Evolutionary conservation across 2,797 vertebrate genomes (phyloP).

Genomic region (Oryzias sinensis): DNA sequence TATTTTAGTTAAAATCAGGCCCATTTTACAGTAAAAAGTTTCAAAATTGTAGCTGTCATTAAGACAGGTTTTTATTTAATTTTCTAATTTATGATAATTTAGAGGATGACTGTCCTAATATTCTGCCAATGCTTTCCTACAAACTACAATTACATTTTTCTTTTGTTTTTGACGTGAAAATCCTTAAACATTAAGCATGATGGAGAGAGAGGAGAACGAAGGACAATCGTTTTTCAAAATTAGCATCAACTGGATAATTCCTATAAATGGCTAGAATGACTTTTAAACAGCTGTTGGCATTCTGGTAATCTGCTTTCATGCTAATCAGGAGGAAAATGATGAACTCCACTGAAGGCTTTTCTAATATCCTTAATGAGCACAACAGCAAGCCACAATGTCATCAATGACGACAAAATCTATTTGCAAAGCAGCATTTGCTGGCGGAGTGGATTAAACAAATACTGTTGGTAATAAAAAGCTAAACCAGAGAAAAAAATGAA

Average conservation of each 20-base stretch:
- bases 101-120: too few species aligned
- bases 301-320: conserved; percentile 15
- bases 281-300: conserved; percentile 32
- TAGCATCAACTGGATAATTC: conserved; percentile 13
- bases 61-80: too few species aligned
- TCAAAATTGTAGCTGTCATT: too few species aligned
- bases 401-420: neutral
- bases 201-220: neutral
- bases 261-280: conserved; percentile 16
- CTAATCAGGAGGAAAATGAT: conserved; percentile 14
- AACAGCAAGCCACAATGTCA: neutral
- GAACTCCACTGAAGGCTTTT: conserved; percentile 5
- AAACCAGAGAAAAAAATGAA: neutral
- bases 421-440: neutral
- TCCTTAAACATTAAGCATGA: neutral
- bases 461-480: neutral
- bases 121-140: too few species aligned
- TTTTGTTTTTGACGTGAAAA: neutral
- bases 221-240: conserved; percentile 18
- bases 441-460: conserved; percentile 1
- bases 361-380: conserved; percentile 2
- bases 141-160: neutral
- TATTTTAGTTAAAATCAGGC: too few species aligned
- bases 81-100: too few species aligned
- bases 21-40: too few species aligned